These are phyloP conservation scores for Oceanites oceanicus DNA, from an alignment of 2,113 vertebrate species.

Conservation along the genomic window DNA sequence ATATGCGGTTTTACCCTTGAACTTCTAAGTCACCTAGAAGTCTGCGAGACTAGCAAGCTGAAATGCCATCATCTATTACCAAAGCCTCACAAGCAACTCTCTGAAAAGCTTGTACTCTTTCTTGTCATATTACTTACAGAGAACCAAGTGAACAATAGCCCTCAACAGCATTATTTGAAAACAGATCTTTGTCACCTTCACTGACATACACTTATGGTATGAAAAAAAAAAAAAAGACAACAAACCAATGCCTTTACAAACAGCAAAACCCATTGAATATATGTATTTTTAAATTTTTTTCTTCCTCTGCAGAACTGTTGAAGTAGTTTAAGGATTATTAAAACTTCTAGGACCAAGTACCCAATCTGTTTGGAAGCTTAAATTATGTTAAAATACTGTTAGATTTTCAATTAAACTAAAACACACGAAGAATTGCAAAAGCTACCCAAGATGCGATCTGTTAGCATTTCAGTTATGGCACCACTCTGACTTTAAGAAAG, in stretches of 20 bases:
- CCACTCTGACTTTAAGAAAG: not conserved
- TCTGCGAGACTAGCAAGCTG: not conserved
- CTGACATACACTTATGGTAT: not conserved
- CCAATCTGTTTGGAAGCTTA: not conserved
- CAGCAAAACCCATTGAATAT: not conserved
- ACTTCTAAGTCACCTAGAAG: not conserved
- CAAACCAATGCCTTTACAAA: not conserved
- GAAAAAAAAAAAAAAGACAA: not conserved
- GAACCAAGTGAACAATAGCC: not conserved
- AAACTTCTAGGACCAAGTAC: not conserved
- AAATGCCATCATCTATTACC: not conserved
- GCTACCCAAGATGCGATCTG: not conserved
- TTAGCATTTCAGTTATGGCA: not conserved
- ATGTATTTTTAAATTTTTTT: not conserved
- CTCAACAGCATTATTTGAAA: not conserved
- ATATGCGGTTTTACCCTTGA: not conserved
- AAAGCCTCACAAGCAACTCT: not conserved
- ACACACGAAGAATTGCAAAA: not conserved
- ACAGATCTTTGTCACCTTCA: not conserved
- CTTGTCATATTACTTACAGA: not conserved
- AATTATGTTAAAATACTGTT: not conserved
- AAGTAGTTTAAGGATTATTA: not conserved
- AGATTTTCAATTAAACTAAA: not conserved
- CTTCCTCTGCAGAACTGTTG: not conserved
- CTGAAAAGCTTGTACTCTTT: not conserved